Percentiles rank a stretch among this genome's conserved stretches.
Evolutionary conservation across 2,797 vertebrate genomes (phyloP).

Genomic region (Percopsis omiscomaycus): DNA sequence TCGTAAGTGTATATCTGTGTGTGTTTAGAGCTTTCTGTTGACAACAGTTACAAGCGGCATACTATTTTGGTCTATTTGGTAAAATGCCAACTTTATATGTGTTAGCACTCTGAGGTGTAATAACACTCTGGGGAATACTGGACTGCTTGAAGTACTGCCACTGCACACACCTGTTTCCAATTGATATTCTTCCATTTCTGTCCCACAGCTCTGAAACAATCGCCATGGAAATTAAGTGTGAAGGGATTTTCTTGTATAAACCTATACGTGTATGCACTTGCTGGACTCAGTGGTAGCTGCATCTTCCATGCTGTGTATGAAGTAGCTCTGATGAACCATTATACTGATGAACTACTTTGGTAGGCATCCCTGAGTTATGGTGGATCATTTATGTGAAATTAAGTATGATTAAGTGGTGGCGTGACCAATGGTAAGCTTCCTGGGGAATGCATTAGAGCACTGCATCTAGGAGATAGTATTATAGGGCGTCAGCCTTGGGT

Average conservation of each 20-base stretch:
- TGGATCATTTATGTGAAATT: slow-evolving; percentile 1
- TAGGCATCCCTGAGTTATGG: too few relatives aligned
- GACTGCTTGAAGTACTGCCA: slow-evolving; percentile 56
- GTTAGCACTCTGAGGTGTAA: slow-evolving; percentile 33
- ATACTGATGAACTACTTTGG: too few relatives aligned
- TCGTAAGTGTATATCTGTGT: too few relatives aligned
- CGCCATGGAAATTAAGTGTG: slow-evolving; percentile 37
- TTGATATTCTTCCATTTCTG: slow-evolving; percentile 40
- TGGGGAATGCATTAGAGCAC: background rate
- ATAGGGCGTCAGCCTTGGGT: background rate
- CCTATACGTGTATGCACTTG: slow-evolving; percentile 23
- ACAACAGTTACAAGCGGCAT: slow-evolving; percentile 12
- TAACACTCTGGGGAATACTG: slow-evolving; percentile 43
- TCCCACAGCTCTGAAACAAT: slow-evolving; percentile 37
- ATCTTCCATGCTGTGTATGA: slow-evolving; percentile 1
- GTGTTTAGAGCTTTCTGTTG: too few relatives aligned
- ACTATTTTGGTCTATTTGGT: background rate
- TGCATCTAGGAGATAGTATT: background rate
- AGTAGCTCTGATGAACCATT: slow-evolving; percentile 24
- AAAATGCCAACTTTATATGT: slow-evolving; percentile 21
- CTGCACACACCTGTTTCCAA: slow-evolving; percentile 50
- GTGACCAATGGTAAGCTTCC: background rate
- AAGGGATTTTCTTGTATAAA: slow-evolving; percentile 6
- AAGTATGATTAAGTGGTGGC: slow-evolving; percentile 2
- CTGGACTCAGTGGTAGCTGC: background rate